Evolutionary conservation across 2,797 vertebrate genomes (phyloP).

Genomic region (Paramormyrops hopkinsi): DNA sequence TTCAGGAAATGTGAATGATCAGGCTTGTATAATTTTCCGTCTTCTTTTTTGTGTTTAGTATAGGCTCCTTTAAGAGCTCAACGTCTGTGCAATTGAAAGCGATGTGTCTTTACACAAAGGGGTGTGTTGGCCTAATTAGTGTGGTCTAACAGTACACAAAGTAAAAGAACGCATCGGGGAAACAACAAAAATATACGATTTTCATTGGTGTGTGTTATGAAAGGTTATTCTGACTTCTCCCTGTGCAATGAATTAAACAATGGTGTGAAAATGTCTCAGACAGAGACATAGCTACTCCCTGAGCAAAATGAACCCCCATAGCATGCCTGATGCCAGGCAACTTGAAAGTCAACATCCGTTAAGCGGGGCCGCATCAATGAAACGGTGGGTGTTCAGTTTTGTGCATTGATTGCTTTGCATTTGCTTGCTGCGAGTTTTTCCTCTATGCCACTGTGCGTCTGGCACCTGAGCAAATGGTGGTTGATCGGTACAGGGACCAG

Average conservation of each 20-base stretch:
- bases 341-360: not conserved
- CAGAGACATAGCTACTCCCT: not conserved
- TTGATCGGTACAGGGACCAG: not conserved
- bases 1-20: not conserved
- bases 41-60: not conserved
- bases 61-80: conserved; percentile 11
- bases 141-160: conserved; percentile 19
- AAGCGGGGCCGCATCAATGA: not conserved
- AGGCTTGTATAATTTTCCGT: not conserved
- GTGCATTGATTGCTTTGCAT: not conserved
- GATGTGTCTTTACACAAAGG: conserved; percentile 17
- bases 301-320: not conserved
- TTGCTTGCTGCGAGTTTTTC: not conserved
- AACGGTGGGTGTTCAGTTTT: not conserved
- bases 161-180: not conserved
- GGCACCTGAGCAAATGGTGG: not conserved
- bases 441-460: not conserved
- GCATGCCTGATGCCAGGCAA: not conserved
- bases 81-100: conserved; percentile 12
- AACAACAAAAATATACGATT: not conserved
- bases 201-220: not conserved
- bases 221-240: not conserved
- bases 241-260: not conserved
- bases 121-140: conserved; percentile 21
- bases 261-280: not conserved